Base-by-base conservation (phyloP, 1,140 invertebrate species). In the Littorina saxatilis region DNA sequence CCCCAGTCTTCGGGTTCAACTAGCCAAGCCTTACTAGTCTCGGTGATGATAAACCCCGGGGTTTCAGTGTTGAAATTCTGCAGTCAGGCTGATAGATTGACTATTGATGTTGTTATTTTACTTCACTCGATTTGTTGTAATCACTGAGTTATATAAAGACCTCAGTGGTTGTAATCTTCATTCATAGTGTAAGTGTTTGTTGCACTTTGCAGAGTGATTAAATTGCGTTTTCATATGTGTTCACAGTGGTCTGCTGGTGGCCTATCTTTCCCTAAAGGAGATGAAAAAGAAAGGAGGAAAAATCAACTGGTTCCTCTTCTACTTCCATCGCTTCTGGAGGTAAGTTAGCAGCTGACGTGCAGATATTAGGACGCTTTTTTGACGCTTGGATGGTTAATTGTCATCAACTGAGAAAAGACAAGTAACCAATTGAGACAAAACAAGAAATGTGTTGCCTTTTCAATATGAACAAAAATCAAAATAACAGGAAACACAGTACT, bases 211-310 rank as follows among this genome's bases (percentile, higher is more conserved):
- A n/a, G n/a, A n/a, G n/a, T n/a, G n/a, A n/a, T n/a, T n/a, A n/a
- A n/a, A n/a, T n/a, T n/a, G n/a, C n/a, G n/a, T n/a, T n/a, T n/a
- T n/a, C n/a, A n/a, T n/a, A n/a, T n/a, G n/a, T n/a, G n/a, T n/a
- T n/a, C 0, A 94, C 20, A 95, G 95, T 86, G 95, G 95, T 66
- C 88, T 95, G 2, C 88, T 95, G 0, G 87, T 94, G 0, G 88
- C 93, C 1, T 95, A 95, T 85, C 86, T 94, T 1, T 92, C 93
- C 83, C 52, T 95, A 85, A 92, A 91, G 86, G 92, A 94, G 82
- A 88, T 93, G 52, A 87, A 89, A 20, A 91, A 92, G 83, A 88
- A 50, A 52, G 79, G 84, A 9, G 88, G 89, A 88, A 92, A 87
- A 87, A 35, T 90, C 52, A 88, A 87, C 75, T 90, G 89, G 89